phyloP scores from a whole-genome alignment of 2,797 vertebrate species.

The Diceros bicornis region DNA sequence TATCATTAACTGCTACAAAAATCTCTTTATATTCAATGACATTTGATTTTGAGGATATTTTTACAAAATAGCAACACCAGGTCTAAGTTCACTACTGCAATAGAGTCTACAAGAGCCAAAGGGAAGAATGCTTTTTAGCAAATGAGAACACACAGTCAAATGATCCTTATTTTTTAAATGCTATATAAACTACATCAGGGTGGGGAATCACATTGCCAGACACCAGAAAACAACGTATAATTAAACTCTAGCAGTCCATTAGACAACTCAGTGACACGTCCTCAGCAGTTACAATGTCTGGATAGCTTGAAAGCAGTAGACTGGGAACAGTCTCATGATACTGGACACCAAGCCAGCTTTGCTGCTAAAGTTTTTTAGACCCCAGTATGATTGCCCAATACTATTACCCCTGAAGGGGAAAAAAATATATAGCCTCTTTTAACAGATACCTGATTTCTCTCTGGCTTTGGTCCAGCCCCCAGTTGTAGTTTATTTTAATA shows the following conservation, averaged over 20 bases:
- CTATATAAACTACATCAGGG: constrained; percentile 44
- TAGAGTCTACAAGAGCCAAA: constrained; percentile 2
- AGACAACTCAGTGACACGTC: constrained; percentile 27
- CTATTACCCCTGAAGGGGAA: neutral
- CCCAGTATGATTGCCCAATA: neutral
- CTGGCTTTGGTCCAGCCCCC: neutral
- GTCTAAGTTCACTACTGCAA: constrained; percentile 16
- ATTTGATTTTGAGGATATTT: constrained; percentile 56
- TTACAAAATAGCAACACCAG: constrained; percentile 27
- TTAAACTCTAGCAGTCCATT: constrained; percentile 61
- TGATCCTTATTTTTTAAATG: constrained; percentile 57
- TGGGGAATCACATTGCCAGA: constrained; percentile 44
- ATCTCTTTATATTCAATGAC: neutral
- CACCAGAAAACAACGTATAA: constrained; percentile 68
- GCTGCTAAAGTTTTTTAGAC: neutral
- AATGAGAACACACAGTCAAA: constrained; percentile 58
- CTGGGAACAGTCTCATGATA: neutral
- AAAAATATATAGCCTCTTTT: neutral
- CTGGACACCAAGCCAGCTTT: neutral
- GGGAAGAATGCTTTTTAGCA: constrained; percentile 19
- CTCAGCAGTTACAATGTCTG: neutral
- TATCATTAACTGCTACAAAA: constrained; percentile 52
- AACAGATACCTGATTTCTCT: constrained; percentile 27
- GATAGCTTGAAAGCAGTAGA: constrained; percentile 41
- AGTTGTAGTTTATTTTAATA: constrained; percentile 50